These are phyloP conservation scores for Scaptomyza caliginosa DNA, from an alignment of 2,888 invertebrate species.

Conservation along the genomic window DNA sequence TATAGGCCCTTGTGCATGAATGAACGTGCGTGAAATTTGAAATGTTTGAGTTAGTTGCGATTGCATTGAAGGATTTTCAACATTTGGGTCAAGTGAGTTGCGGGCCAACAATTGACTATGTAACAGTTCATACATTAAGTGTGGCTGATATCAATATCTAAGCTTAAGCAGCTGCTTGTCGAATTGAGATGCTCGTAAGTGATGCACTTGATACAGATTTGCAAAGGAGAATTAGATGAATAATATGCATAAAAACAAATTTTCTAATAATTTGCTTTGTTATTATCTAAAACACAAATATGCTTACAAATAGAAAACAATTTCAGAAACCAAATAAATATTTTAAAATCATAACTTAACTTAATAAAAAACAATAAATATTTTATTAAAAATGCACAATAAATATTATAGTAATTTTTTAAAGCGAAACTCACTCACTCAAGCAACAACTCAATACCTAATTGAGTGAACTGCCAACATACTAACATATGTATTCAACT, in stretches of 20 bases:
- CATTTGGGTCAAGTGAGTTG: constrained; percentile 52
- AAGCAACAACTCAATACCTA: constrained; percentile 26
- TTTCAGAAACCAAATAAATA: no score
- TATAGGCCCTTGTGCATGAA: constrained; percentile 43
- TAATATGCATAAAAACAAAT: no score
- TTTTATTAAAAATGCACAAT: no score
- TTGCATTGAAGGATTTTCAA: constrained; percentile 31
- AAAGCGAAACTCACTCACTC: constrained; percentile 9
- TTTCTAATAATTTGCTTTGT: no score
- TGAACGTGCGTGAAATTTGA: constrained; percentile 54
- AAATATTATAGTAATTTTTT: no score
- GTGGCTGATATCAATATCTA: not conserved
- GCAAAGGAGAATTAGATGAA: not conserved
- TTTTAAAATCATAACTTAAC: no score
- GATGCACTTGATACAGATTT: not conserved
- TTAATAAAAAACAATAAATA: no score
- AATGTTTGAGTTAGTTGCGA: constrained; percentile 44
- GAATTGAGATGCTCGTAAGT: not conserved
- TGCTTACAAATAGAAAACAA: no score
- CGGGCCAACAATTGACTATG: constrained; percentile 8
- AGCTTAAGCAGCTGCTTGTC: not conserved
- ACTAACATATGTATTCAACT: constrained; percentile 1
- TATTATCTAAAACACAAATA: no score
- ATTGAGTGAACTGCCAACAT: constrained; percentile 35
- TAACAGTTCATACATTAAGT: constrained; percentile 1